Evolutionary conservation across 2,113 vertebrate species (phyloP).

Genomic region (Odontesthes bonariensis): DNA sequence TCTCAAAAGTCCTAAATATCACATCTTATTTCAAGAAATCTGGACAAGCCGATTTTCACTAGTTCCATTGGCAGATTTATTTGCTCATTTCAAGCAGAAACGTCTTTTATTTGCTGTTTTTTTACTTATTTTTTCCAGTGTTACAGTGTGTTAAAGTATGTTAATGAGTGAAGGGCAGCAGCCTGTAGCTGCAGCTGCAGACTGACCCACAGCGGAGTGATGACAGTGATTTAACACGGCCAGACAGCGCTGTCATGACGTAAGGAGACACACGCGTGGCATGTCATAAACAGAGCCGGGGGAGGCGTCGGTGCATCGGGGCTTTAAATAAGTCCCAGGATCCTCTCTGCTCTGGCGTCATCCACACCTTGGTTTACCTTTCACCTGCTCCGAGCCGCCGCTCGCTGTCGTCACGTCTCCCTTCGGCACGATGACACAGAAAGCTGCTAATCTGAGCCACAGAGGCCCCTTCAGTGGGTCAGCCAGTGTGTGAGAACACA

Average conservation of each 20-base stretch:
- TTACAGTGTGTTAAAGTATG: no score
- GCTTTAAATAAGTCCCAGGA: slow-evolving; percentile 15
- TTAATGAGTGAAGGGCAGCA: no score
- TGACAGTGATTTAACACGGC: not conserved
- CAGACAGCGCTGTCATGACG: not conserved
- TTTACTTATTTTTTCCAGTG: no score
- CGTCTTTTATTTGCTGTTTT: no score
- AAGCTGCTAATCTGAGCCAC: slow-evolving; percentile 12
- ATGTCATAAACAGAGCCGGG: not conserved
- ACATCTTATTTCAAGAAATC: no score
- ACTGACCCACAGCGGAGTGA: not conserved
- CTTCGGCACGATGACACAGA: slow-evolving; percentile 9
- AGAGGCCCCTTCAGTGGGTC: no score
- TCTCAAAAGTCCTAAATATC: no score
- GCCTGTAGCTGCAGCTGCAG: no score
- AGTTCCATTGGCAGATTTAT: no score
- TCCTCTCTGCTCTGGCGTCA: slow-evolving; percentile 17
- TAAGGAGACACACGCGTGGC: not conserved
- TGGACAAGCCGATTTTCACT: no score
- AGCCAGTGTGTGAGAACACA: no score
- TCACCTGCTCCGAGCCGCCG: slow-evolving; percentile 9
- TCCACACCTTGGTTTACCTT: slow-evolving; percentile 26
- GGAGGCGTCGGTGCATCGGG: not conserved
- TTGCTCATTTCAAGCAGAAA: no score
- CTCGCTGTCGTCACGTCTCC: not conserved